Evolutionary conservation across 2,888 invertebrate species (phyloP).

Genomic region (Megalurothrips usitatus): DNA sequence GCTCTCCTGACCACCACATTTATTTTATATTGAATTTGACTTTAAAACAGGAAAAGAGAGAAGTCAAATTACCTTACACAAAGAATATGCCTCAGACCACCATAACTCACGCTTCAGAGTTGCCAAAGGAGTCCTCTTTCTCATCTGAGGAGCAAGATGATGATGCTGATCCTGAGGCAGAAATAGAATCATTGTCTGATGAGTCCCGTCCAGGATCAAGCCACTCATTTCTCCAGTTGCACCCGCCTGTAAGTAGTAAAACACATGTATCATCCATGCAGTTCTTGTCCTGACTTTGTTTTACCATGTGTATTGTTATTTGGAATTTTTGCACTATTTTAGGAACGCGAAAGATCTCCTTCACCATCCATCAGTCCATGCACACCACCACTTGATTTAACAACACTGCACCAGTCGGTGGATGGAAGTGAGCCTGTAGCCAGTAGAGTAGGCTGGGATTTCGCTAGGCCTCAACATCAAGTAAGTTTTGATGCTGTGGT

Average conservation of each 20-base stretch:
- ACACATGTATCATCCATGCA: neutral
- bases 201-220: constrained; percentile 16
- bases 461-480: constrained; percentile 36
- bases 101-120: neutral
- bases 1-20: neutral
- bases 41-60: neutral
- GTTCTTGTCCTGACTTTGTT: neutral
- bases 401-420: constrained; percentile 55
- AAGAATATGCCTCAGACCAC: neutral
- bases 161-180: neutral
- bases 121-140: neutral
- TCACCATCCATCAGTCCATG: constrained; percentile 37
- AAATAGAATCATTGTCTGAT: neutral
- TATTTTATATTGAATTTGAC: neutral
- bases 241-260: constrained; percentile 35
- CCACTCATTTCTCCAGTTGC: constrained; percentile 35
- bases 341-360: constrained; percentile 34
- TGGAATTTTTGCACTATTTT: neutral
- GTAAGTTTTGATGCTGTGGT: constrained; percentile 1
- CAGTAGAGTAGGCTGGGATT: constrained; percentile 41
- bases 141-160: constrained; percentile 2
- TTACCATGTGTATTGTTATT: neutral
- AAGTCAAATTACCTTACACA: neutral
- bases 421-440: constrained; percentile 51
- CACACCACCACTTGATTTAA: constrained; percentile 52